These are phyloP conservation scores for Lucilia sericata DNA, from an alignment of 1,140 invertebrate species.

Conservation along the genomic window DNA sequence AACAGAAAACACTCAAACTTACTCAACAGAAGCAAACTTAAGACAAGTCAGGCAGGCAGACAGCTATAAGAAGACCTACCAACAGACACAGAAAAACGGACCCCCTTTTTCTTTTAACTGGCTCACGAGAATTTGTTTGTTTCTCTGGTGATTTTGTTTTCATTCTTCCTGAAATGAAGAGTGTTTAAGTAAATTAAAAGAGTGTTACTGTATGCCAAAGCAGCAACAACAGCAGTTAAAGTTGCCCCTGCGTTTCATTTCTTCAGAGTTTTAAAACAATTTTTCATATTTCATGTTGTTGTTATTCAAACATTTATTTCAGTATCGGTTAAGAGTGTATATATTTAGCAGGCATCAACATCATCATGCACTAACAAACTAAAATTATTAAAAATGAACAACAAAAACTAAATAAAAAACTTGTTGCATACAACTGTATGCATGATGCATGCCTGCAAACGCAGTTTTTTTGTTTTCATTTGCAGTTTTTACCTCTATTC, in stretches of 20 bases:
- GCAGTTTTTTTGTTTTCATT: not conserved
- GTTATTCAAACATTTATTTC: too few species aligned
- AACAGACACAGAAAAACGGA: not conserved
- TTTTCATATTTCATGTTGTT: not conserved
- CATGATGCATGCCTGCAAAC: conserved; percentile 18
- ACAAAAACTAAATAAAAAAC: not conserved
- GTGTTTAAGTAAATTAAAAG: not conserved
- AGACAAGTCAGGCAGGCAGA: not conserved
- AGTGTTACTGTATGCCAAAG: conserved; percentile 4
- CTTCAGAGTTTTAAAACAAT: not conserved
- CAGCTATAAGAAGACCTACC: too few species aligned
- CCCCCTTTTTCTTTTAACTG: not conserved
- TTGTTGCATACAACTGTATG: not conserved
- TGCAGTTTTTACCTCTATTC: not conserved
- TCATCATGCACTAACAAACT: not conserved
- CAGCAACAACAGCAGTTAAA: not conserved
- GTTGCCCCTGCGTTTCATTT: not conserved
- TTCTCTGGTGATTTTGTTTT: not conserved
- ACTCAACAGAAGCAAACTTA: not conserved
- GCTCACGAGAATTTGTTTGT: too few species aligned
- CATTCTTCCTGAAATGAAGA: not conserved
- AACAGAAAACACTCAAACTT: not conserved
- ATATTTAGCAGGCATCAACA: not conserved
- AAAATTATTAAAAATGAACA: not conserved
- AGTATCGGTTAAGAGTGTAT: not conserved